Evolutionary conservation across 2,113 vertebrate genomes (phyloP), one percentile per base, ranked within the genome.

Genomic region (Hirundichthys speculiger): DNA sequence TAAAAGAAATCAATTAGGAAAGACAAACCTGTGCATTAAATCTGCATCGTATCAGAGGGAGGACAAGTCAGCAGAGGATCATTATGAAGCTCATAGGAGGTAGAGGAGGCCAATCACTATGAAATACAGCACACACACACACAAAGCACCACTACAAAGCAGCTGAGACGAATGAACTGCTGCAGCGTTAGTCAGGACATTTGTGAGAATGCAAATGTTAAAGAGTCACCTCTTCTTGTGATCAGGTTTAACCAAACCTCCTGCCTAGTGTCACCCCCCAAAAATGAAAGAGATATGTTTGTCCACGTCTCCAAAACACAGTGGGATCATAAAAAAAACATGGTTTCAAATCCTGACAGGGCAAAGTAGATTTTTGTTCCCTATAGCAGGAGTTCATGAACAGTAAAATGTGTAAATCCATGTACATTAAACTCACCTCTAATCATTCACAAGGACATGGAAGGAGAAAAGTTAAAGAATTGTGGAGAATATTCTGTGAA

Each of bases 1-100:
- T 77, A 85, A 86, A 90, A 86, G 61, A 86, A 88, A 89, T 88
- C 85, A 85, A 85, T 90, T 87, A 75, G 71, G 41, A 68, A 69
- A 75, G 73, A 77, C 58, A 72, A 84, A 83, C 77, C 57, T 73
- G 63, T 70, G 77, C 78, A 85, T 88, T 88, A 88, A 88, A 86
- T 77, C 64, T 70, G 50, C 41, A 70, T 55, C 2, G n/a, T 51
- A 62, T 79, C 67, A 69, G 47, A 58, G 48, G 55, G 69, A 55
- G 64, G 77, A 82, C 51, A 34, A 14, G 52, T 64, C n/a, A 55
- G 62, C 55, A 76, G 64, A 64, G 49, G 71, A 62, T 82, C 67
- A 64, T 78, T 83, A 74, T 54, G 8, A 47, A 6, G 66, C 66
- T 46, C 59, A 42, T 41, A 52, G 55, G 12, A 1, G 27, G 61